These are phyloP conservation scores for Lagorchestes hirsutus DNA, from an alignment of 2,797 vertebrate species.

Conservation along the genomic window DNA sequence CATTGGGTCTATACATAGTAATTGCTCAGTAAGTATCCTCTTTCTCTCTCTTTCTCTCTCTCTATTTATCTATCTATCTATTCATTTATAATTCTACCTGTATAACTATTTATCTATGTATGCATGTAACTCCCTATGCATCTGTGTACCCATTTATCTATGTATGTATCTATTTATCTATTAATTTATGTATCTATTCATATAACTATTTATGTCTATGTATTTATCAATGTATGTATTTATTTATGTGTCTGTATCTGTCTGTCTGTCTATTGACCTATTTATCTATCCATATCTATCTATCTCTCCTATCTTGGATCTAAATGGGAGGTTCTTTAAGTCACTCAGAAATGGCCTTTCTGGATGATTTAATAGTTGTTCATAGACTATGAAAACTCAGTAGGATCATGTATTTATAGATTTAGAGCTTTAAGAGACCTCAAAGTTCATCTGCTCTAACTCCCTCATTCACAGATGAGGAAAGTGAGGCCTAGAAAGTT, in stretches of 20 bases:
- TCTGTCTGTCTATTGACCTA: too few species aligned
- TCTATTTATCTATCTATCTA: too few species aligned
- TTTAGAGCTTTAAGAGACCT: not conserved
- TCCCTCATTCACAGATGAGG: not conserved
- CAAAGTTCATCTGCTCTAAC: not conserved
- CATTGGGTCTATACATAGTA: not conserved
- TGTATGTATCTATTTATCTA: not conserved
- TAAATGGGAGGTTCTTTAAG: not conserved
- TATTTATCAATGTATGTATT: too few species aligned
- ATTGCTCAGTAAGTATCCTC: not conserved
- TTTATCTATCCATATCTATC: not conserved
- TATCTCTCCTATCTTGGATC: not conserved
- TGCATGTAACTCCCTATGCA: too few species aligned
- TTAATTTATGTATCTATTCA: not conserved
- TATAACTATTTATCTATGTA: too few species aligned
- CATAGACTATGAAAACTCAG: not conserved
- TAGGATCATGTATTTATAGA: not conserved
- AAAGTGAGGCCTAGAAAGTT: not conserved
- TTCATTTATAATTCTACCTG: too few species aligned
- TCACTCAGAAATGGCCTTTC: not conserved
- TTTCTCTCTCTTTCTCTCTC: too few species aligned
- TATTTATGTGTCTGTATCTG: too few species aligned
- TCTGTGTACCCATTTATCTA: too few species aligned
- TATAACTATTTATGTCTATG: not conserved
- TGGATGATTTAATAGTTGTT: not conserved